Conservation (phyloP, 2,888 invertebrate species). For the Pachymerium ferrugineum region DNA sequence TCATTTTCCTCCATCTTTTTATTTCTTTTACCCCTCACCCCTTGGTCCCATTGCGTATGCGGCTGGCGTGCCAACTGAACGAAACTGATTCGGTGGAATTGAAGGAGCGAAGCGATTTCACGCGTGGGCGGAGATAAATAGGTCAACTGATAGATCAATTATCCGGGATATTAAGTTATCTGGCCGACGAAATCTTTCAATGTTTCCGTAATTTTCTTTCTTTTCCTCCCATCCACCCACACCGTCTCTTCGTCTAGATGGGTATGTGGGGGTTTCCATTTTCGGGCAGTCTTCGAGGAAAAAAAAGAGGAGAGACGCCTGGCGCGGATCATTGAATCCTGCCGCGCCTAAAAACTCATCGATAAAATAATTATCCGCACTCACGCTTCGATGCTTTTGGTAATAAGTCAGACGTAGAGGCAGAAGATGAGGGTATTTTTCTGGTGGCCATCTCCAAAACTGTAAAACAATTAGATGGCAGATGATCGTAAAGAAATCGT, state of each 20-base stretch:
- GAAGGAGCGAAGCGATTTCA: constrained; percentile 34
- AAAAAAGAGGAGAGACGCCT: constrained; percentile 11
- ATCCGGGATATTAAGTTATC: constrained; percentile 37
- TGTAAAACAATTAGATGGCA: constrained; percentile 18
- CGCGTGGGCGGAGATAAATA: constrained; percentile 36
- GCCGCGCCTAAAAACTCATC: constrained; percentile 36
- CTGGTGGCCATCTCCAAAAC: constrained; percentile 1
- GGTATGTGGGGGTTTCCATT: not conserved
- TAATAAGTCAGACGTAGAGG: constrained; percentile 34
- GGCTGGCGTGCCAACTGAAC: not conserved
- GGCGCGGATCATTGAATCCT: constrained; percentile 36
- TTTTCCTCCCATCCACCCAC: too few species aligned
- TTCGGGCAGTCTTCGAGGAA: not conserved
- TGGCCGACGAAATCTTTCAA: constrained; percentile 30
- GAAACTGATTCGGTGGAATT: constrained; percentile 14
- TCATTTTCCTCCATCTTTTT: not conserved
- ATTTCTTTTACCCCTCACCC: not conserved
- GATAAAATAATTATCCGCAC: constrained; percentile 37
- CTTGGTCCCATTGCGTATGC: not conserved
- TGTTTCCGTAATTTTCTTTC: constrained; percentile 31
- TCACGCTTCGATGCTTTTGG: constrained; percentile 32
- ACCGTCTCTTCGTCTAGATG: not conserved
- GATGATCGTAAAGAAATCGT: too few species aligned
- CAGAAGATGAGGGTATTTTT: not conserved
- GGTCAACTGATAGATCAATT: constrained; percentile 38